A percentile compares a stretch with the other conserved stretches of the same genome.
These are phyloP conservation scores for Drosophila suzukii DNA, from an alignment of 1,140 invertebrate genomes.

Conservation along the genomic window DNA sequence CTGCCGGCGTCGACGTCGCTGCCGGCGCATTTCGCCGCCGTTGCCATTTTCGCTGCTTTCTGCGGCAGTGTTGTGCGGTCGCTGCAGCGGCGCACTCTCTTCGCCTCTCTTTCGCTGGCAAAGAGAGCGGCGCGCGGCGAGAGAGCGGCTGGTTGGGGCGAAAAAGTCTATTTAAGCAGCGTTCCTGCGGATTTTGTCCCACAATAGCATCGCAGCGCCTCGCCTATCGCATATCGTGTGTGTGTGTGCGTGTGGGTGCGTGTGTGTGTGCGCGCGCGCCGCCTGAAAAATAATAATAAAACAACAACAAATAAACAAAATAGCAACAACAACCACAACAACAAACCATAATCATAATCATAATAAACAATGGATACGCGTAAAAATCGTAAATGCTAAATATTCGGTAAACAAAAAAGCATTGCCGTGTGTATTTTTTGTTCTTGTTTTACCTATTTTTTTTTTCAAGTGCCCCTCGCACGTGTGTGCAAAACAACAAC, in stretches of 20 bases:
- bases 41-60: conserved; percentile 22
- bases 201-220: conserved; percentile 52
- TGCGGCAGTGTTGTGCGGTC: conserved; percentile 61
- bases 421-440: conserved; percentile 14
- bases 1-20: neutral
- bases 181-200: too few species aligned
- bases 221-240: conserved; percentile 27
- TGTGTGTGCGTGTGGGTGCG: conserved; percentile 6
- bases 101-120: too few species aligned
- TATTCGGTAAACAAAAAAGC: conserved; percentile 28
- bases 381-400: conserved; percentile 22
- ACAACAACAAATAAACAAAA: neutral
- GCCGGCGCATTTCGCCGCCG: conserved; percentile 17
- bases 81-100: conserved; percentile 54
- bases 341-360: conserved; percentile 10
- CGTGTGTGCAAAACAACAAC: conserved; percentile 42
- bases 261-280: conserved; percentile 35
- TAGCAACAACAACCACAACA: neutral
- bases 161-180: too few species aligned
- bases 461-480: conserved; percentile 47
- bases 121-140: too few species aligned
- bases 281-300: conserved; percentile 5
- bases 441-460: conserved; percentile 17
- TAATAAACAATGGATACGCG: conserved; percentile 7
- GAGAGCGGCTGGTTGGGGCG: too few species aligned